A percentile compares a stretch with the other conserved stretches of the same genome.
Conservation (phyloP, 1,140 invertebrate genomes). For the Bicyclus anynana region DNA sequence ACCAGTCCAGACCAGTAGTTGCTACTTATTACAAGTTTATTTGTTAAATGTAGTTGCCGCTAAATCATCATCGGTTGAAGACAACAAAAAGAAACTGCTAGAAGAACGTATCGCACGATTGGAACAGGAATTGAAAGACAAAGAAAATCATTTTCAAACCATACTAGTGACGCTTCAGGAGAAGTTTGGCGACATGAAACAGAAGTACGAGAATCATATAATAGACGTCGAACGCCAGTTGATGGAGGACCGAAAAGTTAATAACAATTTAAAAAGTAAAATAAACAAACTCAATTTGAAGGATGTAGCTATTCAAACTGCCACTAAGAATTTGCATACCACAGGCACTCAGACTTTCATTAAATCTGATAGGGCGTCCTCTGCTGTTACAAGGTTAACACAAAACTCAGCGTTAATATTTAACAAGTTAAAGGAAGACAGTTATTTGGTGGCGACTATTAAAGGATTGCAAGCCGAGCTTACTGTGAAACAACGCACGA, state of each 20-base stretch:
- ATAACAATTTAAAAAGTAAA: constrained; percentile 77
- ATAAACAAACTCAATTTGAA: constrained; percentile 60
- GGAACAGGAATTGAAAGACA: constrained; percentile 82
- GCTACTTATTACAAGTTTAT: too few species aligned
- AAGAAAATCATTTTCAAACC: constrained; percentile 83
- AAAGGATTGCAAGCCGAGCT: constrained; percentile 85
- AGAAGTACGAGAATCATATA: constrained; percentile 86
- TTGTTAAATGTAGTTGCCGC: too few species aligned
- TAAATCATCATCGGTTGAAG: constrained; percentile 78
- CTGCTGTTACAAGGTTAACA: constrained; percentile 69
- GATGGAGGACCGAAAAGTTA: constrained; percentile 78
- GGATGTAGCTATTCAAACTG: constrained; percentile 52
- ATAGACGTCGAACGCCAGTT: constrained; percentile 84
- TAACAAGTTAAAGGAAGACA: constrained; percentile 83
- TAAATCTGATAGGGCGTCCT: constrained; percentile 54
- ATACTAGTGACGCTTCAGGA: constrained; percentile 84
- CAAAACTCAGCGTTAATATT: constrained; percentile 77
- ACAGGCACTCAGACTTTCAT: constrained; percentile 55
- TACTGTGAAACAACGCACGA: constrained; percentile 83
- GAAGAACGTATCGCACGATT: constrained; percentile 84
- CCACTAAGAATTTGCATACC: constrained; percentile 31
- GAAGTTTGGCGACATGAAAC: constrained; percentile 85
- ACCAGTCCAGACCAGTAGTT: too few species aligned
- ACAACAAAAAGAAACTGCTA: constrained; percentile 80
- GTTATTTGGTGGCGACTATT: constrained; percentile 86